Conservation (phyloP, 2,888 invertebrate species). For the Uloborus plumipes region DNA sequence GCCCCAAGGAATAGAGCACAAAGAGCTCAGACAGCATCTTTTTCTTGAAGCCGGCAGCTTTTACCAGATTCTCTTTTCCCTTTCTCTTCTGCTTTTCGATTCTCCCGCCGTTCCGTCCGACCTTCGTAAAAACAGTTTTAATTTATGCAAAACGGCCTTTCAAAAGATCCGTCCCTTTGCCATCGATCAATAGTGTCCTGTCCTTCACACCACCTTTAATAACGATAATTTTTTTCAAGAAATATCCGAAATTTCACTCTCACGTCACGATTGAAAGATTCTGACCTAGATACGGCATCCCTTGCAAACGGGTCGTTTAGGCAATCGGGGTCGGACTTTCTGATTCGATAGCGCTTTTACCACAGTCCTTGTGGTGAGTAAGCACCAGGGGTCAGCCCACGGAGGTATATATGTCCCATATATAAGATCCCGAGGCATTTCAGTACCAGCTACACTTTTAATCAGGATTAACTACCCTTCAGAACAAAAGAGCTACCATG, state of each 20-base stretch:
- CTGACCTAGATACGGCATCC: slow-evolving; percentile 52
- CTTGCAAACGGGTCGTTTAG: slow-evolving; percentile 55
- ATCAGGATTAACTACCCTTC: slow-evolving; percentile 26
- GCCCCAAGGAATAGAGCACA: too few relatives aligned
- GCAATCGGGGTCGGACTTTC: slow-evolving; percentile 59
- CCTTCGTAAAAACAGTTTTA: too few relatives aligned
- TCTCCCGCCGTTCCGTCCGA: too few relatives aligned
- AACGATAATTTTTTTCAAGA: slow-evolving; percentile 11
- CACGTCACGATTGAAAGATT: slow-evolving; percentile 35
- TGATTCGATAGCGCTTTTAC: slow-evolving; percentile 57
- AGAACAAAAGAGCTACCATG: slow-evolving; percentile 15
- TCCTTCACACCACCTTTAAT: slow-evolving; percentile 35
- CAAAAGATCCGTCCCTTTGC: too few relatives aligned
- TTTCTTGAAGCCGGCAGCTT: too few relatives aligned
- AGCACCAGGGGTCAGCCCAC: slow-evolving; percentile 52
- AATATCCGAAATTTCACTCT: slow-evolving; percentile 40
- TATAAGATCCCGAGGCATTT: slow-evolving; percentile 25
- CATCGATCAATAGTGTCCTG: slow-evolving; percentile 6
- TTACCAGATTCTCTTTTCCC: too few relatives aligned
- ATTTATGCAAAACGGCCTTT: too few relatives aligned
- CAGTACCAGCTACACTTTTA: background rate
- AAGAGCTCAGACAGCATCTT: too few relatives aligned
- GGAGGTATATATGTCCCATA: slow-evolving; percentile 42
- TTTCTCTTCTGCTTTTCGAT: too few relatives aligned
- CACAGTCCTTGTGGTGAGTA: slow-evolving; percentile 47